These are phyloP conservation scores for Griposia aprilina DNA, from an alignment of 2,888 invertebrate species.

Conservation along the genomic window DNA sequence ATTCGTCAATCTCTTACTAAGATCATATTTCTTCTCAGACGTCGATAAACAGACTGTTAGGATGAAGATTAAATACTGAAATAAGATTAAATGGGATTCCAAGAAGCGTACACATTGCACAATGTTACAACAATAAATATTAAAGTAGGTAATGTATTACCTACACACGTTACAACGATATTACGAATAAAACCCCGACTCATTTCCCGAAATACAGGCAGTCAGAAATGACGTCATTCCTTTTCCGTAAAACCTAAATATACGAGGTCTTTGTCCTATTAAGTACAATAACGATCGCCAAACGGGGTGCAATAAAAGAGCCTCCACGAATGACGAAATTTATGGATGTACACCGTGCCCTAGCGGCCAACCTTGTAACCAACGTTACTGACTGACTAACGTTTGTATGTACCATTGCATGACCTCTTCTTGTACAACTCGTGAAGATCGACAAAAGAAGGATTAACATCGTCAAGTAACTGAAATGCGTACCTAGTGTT, in stretches of 20 bases:
- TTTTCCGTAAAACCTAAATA: conserved; percentile 25
- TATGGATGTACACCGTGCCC: neutral
- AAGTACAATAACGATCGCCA: conserved; percentile 33
- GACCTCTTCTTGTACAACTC: neutral
- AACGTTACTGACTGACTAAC: neutral
- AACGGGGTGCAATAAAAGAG: conserved; percentile 48
- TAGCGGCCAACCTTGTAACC: neutral
- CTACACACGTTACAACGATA: neutral
- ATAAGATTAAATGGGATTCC: no score
- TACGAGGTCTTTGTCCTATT: conserved; percentile 33
- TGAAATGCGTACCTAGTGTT: neutral
- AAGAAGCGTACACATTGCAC: neutral
- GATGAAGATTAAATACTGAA: neutral
- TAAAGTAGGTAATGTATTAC: neutral
- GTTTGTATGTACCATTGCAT: no score
- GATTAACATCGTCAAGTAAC: neutral
- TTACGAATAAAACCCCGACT: conserved; percentile 18
- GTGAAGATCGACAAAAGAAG: neutral
- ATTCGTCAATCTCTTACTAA: no score
- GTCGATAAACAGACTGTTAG: neutral
- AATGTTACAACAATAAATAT: neutral
- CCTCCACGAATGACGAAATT: conserved; percentile 7
- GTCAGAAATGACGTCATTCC: conserved; percentile 27
- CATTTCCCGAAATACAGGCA: conserved; percentile 27
- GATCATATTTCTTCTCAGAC: neutral